Evolutionary conservation across 2,888 invertebrate species (phyloP), one percentile per base, ranked within the genome.

Genomic region (Prostheceraeus crozeri): DNA sequence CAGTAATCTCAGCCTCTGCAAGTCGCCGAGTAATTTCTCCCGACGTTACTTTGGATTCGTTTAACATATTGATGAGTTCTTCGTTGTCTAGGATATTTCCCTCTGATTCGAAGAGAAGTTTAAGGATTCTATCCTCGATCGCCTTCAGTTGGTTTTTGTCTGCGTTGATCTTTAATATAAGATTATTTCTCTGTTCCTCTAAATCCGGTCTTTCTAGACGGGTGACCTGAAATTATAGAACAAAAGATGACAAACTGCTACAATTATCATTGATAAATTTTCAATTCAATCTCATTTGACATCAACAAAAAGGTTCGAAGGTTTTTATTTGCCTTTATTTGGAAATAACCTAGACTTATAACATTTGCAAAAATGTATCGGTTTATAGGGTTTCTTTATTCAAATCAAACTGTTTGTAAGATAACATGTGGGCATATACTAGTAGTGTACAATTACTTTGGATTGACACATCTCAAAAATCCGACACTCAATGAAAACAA

Each of bases 21-120:
- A 77, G 67, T 28, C 76, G 68, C 61, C 71, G 68, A 28, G 68
- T 70, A 62, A 77, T 77, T 27, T 72, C 71, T 8, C 70, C 71
- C 3, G 76, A 77, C 14, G 76, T 77, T 36, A 76, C 72, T 71
- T 77, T 77, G 10, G 77, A 77, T 57, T 77, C 76, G 63, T 77
- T 77, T 21, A 77, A 68, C 2, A 72, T 75, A 66, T 74, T 74
- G 52, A 77, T 73, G 27, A 77, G 70, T 55, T 76, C 77, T 63
- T 77, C 76, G 55, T 77, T 75, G 62, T 77, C 77, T 40, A 77
- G 66, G 57, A 77, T 76, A 63, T 76, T 77, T 48, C 77, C 77
- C 64, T 77, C 75, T 1, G 76, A 76, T 61, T 76, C 75, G 67
- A 76, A 77, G 62, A 77, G 68, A 63, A 77, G 68, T 65, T 76